Base-by-base conservation (phyloP, 2,888 invertebrate species). In the Labia minor region DNA sequence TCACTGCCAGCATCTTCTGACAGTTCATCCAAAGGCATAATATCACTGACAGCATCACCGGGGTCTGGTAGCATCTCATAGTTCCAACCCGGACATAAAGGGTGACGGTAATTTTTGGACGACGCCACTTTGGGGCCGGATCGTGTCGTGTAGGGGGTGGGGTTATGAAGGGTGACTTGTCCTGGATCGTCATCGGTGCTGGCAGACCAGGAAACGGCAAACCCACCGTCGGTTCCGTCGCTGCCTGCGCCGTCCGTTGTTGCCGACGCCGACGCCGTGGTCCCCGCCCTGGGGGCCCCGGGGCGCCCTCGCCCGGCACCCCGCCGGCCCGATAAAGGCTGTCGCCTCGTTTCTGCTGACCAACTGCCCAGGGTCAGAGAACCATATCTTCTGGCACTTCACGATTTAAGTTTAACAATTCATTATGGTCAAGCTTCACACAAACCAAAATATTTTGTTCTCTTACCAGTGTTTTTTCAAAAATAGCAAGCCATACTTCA, bases 31-130 rank as follows among this genome's bases (percentile, higher is more conserved):
- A 69, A 66, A 26, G 69, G 64, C 10, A 67, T 63, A 10, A 68
- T 65, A 63, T 70, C 70, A 63, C 67, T 68, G 64, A 68, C 64
- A 61, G 69, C 71, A 68, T 78, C 77, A 61, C 78, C 78, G 62
- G 71, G 69, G 67, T 72, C 72, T n/a, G 77, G 74, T 26, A 77
- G 72, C 78, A 79, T 79, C 70, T 78, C 79, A 74, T 80, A 80
- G 67, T 76, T 76, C 77, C 78, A 79, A 61, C 71, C 69, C 65
- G 75, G 72, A 19, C 67, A 70, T n/a, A 70, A 63, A 1, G 69
- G 69, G 37, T 70, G 69, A 16, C 69, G 68, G 63, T 70, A 70
- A 19, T 66, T 64, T 61, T 68, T 68, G 19, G 65, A 37, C 37
- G 65, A 37, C 65, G 67, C 68, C 68, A 65, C 63, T 61, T 21